Conservation (phyloP, 2,797 vertebrate genomes). For the Poliocrania exsul region DNA sequence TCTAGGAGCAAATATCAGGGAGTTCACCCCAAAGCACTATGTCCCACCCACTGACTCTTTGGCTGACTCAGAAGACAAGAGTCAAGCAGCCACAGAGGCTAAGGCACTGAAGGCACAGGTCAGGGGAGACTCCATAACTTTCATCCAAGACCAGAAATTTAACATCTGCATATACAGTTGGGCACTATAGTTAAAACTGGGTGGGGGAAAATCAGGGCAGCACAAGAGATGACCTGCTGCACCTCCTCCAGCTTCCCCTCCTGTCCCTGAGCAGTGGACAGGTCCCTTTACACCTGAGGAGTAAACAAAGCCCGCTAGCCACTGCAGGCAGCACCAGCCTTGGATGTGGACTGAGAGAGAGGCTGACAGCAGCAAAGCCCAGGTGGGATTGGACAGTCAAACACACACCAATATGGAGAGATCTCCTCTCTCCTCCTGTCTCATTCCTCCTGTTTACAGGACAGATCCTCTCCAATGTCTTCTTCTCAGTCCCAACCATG, state of each 20-base stretch:
- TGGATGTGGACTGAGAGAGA: background rate
- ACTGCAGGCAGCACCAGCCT: rapidly evolving
- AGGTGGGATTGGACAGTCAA: background rate
- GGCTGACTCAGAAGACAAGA: background rate
- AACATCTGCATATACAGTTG: background rate
- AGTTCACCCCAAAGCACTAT: background rate
- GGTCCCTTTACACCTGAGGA: background rate
- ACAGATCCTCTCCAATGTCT: background rate
- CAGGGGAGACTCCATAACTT: background rate
- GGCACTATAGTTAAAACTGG: background rate
- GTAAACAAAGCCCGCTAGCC: background rate
- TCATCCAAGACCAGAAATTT: background rate
- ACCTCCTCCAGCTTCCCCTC: background rate
- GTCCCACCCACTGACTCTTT: background rate
- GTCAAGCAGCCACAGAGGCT: background rate
- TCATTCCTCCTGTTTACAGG: background rate
- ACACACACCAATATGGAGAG: background rate
- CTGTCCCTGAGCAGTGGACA: background rate
- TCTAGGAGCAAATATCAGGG: background rate
- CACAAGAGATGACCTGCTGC: background rate
- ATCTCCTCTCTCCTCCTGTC: background rate
- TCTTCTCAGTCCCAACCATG: rapidly evolving
- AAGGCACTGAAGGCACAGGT: background rate
- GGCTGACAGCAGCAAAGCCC: background rate
- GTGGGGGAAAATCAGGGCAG: background rate